Base-by-base conservation (phyloP, 23 tunicate species). In the Botrylloides violaceus region DNA sequence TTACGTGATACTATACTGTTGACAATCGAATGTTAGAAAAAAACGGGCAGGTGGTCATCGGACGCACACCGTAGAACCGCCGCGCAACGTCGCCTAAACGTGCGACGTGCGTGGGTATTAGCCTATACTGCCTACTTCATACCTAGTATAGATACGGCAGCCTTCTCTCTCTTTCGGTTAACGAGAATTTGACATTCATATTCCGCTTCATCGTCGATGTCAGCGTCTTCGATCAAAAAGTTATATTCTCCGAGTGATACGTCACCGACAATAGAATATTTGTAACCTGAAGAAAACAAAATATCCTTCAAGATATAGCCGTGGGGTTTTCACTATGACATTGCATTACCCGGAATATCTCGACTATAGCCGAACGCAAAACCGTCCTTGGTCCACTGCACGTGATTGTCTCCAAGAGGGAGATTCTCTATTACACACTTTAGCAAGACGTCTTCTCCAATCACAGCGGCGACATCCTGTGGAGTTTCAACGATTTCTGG, bases 201-300 rank as follows among this genome's bases (percentile, higher is more conserved):
- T 30, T 50, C 34, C 18, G 55, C 72, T 31, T 87, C 95, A 47
- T 87, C 85, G 68, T 71, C 85, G 7, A 47, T n/a, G 3, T 59
- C 62, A 0, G 53, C 79, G 30, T 80, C 49, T 25, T 34, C 32
- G n/a, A 87, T 87, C 18, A 33, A 68, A 0, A 87, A 59, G 70
- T 87, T 70, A 77, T 87, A 87, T 63, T 87, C 95, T 9, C 95
- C 95, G 2, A 76, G 61, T 2, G 82, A 72, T 6, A 71, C 73
- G 36, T 87, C 86, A 9, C 95, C 95, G 23, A 87, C 86, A 82
- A 87, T 80, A 31, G 95, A 87, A 57, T 79, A 79, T 28, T 82
- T 43, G 15, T 43, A 43, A 9, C 12, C 66, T 29, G 65, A 29
- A 60, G 31, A 60, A 60, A 26, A 18, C 32, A 60, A 60, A 23